Evolutionary conservation across 37 sponge, comb jelly and placozoan genomes (phyloP).

Genomic region (Cladorhizidae sp.): DNA sequence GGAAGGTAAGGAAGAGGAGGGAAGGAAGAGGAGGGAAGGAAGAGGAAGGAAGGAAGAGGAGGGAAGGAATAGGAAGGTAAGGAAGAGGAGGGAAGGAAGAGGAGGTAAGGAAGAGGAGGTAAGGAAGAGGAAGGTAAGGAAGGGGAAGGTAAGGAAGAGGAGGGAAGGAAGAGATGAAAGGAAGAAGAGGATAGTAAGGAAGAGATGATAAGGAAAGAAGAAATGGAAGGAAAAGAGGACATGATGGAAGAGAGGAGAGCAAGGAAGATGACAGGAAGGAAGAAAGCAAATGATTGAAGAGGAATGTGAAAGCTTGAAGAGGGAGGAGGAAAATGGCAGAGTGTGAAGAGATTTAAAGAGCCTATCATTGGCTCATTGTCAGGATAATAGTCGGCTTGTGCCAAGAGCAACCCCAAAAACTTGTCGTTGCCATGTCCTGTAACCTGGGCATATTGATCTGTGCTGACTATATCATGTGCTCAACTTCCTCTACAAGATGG

Average conservation of each 20-base stretch:
- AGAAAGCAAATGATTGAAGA: neutral
- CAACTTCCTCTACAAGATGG: too few species aligned
- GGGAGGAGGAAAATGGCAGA: neutral
- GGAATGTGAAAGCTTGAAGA: too few species aligned
- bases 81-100: neutral
- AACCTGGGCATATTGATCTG: too few species aligned
- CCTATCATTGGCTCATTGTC: too few species aligned
- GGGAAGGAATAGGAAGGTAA: neutral
- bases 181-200: neutral
- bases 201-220: constrained; percentile 2
- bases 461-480: too few species aligned
- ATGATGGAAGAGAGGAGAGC: neutral
- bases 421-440: too few species aligned
- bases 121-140: neutral
- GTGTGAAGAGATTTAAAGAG: neutral
- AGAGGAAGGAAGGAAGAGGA: neutral
- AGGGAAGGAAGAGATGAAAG: neutral
- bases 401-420: too few species aligned
- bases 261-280: neutral
- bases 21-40: neutral
- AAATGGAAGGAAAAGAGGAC: neutral
- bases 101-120: neutral
- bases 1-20: neutral
- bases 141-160: neutral
- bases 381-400: too few species aligned